Evolutionary conservation across 2,113 vertebrate genomes (phyloP), one percentile per base, ranked within the genome.

Genomic region (Peucedramus taeniatus): DNA sequence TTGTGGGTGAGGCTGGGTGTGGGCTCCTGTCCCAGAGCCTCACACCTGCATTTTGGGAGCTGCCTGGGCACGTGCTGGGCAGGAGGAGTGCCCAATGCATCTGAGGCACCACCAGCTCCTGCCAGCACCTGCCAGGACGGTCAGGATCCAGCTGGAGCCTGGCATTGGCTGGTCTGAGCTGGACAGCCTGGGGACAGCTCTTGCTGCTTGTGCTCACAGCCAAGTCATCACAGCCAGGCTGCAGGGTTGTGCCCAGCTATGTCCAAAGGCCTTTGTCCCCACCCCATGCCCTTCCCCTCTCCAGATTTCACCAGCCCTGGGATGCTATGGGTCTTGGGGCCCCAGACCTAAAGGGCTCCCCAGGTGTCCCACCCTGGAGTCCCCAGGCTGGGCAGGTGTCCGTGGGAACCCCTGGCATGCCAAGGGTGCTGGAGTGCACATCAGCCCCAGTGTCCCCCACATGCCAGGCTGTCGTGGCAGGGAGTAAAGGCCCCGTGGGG

Each of bases 351-450:
- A 83, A 80, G 12, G 30, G 71, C 15, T 40, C 18, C 30, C 39
- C 23, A 15, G 22, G 28, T 1, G 0, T 72, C 57, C 20, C 20
- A 60, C 30, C 21, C 23, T 54, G 45, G 20, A 8, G 15, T 57
- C 24, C n/a, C 51, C 9, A 2, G 2, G 3, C 9, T 50, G 19
- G 15, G 10, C 1, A 8, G 47, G 30, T 84, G 44, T 49, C 78
- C 2, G 0, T 35, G 60, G 26, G 33, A 84, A 37, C 17, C 9
- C n/a, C 27, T 1, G 1, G 24, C 45, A 54, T 26, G 27, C 15
- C 7, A 5, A 19, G 26, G 44, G 13, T 68, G 18, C 28, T 0
- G 2, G 18, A 20, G 35, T 59, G 35, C 13, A 1, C 1, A 1
- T 56, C 39, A 66, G 27, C 50, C 47, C 61, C 7, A 0, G 18